Evolutionary conservation across 2,888 invertebrate species (phyloP).

Genomic region (Metellina segmentata): DNA sequence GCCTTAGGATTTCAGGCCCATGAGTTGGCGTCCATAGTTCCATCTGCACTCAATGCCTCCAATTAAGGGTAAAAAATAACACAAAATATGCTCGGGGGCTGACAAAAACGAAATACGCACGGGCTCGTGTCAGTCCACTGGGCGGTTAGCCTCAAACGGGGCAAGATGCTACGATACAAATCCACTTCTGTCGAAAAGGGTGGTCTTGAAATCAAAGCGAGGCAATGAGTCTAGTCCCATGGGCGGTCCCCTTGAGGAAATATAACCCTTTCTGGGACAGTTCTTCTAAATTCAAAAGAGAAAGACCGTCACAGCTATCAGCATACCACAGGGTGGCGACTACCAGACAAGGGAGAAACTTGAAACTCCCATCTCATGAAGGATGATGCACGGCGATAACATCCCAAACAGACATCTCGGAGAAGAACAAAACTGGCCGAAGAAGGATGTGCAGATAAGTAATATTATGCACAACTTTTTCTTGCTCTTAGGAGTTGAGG

Average conservation of each 20-base stretch:
- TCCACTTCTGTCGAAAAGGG: background rate
- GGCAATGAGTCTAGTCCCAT: background rate
- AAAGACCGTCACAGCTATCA: background rate
- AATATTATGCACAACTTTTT: constrained; percentile 47
- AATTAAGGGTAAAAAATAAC: no score
- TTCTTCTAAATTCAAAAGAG: background rate
- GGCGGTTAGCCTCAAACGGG: no score
- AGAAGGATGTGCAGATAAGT: constrained; percentile 21
- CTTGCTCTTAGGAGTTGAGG: constrained; percentile 53
- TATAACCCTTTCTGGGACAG: background rate
- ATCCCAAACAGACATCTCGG: constrained; percentile 41
- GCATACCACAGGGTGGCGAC: constrained; percentile 33
- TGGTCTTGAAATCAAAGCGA: background rate
- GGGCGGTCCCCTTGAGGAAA: background rate
- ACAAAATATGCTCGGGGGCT: no score
- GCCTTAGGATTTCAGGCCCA: no score
- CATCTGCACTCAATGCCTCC: no score
- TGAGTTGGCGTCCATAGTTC: no score
- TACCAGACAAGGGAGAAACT: constrained; percentile 1
- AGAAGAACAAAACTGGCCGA: constrained; percentile 29
- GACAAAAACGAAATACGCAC: no score
- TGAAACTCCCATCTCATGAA: background rate
- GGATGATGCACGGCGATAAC: constrained; percentile 48
- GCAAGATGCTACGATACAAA: no score
- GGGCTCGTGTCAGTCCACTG: no score